Base-by-base conservation (phyloP, 2,113 vertebrate genomes). In the Rafetus swinhoei region DNA sequence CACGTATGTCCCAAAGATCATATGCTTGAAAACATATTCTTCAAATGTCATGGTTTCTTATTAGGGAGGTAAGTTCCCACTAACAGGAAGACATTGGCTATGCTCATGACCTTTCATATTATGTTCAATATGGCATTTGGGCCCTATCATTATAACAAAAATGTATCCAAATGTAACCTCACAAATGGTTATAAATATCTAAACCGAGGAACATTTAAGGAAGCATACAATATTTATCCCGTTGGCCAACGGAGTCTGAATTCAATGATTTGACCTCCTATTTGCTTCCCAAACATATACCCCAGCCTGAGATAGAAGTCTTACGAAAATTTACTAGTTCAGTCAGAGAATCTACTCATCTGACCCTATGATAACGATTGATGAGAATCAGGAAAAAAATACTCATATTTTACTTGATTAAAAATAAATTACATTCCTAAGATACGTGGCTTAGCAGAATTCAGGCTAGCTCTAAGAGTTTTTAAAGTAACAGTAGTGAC, bases 291-390 rank as follows among this genome's bases (percentile, higher is more conserved):
- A 88, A 60, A 16, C 56, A 86, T 59, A 19, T 3, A 54, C 1
- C 9, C 39, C 1, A 0, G 69, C 22, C 65, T 54, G 57, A 69
- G 83, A 54, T 19, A 95, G 62, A 87, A 92, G 88, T 69, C 39
- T 90, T 85, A 39, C 74, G 72, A 69, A 86, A 87, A 77, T 6
- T 35, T 54, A 72, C n/a, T 88, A 85, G 77, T 86, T 13, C 60
- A 0, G 16, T 93, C 80, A 87, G 79, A 72, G 72, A 35, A 88
- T 77, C 13, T 1, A 89, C 56, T 21, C 90, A 92, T 85, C 87
- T 84, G 72, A 55, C 88, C 35, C 76, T 0, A 0, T 86, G 81
- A 85, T 15, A 79, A 13, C 14, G 22, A 90, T 25, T 22, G 82
- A 86, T 82, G 79, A 72, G 29, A 62, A 0, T 3, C 76, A 91